Conservation (phyloP, 1,140 invertebrate genomes). For the Conus ventricosus region DNA sequence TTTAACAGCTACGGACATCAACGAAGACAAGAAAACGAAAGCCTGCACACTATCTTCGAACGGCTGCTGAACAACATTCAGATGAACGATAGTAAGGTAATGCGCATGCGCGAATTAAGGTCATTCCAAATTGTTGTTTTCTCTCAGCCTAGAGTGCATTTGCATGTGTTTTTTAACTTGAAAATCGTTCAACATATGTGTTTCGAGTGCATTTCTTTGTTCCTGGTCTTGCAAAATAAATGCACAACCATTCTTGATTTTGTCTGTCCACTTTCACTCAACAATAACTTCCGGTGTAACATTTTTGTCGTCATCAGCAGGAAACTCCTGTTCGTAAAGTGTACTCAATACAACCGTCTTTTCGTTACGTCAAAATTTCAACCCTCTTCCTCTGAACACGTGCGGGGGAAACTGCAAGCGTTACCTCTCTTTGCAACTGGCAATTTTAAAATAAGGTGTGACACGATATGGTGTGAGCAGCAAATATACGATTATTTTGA, state of each 20-base stretch:
- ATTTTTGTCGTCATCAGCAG: slow-evolving; percentile 7
- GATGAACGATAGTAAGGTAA: slow-evolving; percentile 52
- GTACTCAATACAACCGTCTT: not conserved
- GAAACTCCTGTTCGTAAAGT: not conserved
- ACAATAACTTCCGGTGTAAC: slow-evolving; percentile 15
- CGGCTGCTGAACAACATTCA: slow-evolving; percentile 60
- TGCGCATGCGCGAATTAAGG: slow-evolving; percentile 46
- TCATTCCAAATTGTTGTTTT: slow-evolving; percentile 28
- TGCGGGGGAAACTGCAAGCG: too few species aligned
- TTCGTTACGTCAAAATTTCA: not conserved
- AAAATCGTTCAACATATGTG: not conserved
- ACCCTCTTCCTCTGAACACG: not conserved
- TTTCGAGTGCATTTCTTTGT: not conserved
- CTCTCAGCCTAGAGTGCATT: not conserved
- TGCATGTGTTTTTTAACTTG: not conserved
- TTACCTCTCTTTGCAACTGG: too few species aligned
- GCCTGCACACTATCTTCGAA: slow-evolving; percentile 51
- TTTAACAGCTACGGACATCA: slow-evolving; percentile 31
- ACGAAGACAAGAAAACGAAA: slow-evolving; percentile 47
- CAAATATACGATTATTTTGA: too few species aligned
- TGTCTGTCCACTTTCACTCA: slow-evolving; percentile 6
- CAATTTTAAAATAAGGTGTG: too few species aligned
- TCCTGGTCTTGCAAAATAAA: not conserved
- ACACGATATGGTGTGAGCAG: too few species aligned
- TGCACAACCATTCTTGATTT: not conserved